Conservation (phyloP, 2,797 vertebrate species). For the Tokudaia muenninki region DNA sequence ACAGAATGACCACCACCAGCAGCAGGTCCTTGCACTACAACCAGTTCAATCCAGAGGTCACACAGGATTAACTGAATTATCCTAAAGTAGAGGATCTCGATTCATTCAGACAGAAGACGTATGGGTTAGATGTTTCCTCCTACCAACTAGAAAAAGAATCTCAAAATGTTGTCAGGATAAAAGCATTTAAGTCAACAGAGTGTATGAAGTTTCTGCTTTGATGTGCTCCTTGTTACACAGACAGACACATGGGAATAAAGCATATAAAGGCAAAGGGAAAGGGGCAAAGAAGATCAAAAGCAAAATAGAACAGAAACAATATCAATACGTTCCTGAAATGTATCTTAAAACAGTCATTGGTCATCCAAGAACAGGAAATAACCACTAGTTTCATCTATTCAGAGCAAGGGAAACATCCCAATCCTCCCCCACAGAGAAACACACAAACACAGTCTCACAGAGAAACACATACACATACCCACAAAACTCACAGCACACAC, state of each 20-base stretch:
- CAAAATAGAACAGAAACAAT: slow-evolving; percentile 25
- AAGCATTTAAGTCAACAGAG: slow-evolving; percentile 8
- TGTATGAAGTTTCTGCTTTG: neutral
- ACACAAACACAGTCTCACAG: neutral
- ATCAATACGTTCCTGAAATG: neutral
- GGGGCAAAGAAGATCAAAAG: neutral
- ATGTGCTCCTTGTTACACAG: neutral
- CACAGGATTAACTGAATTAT: neutral
- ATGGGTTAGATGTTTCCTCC: neutral
- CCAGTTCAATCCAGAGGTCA: neutral
- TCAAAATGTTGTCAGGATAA: slow-evolving; percentile 30
- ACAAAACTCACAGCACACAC: neutral
- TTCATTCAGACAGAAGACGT: neutral
- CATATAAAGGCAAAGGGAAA: slow-evolving; percentile 18
- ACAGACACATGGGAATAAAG: neutral
- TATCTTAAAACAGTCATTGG: neutral
- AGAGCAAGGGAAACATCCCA: neutral
- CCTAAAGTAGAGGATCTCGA: neutral
- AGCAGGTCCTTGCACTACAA: neutral
- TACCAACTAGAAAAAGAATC: slow-evolving; percentile 12
- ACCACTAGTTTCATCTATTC: neutral
- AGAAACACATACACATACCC: neutral
- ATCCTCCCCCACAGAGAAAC: too few species aligned
- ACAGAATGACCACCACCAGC: neutral
- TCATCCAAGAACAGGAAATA: neutral